Percentiles rank a stretch among this genome's conserved stretches.
Conservation (phyloP, 2,113 vertebrate genomes). For the Amazona vittata region DNA sequence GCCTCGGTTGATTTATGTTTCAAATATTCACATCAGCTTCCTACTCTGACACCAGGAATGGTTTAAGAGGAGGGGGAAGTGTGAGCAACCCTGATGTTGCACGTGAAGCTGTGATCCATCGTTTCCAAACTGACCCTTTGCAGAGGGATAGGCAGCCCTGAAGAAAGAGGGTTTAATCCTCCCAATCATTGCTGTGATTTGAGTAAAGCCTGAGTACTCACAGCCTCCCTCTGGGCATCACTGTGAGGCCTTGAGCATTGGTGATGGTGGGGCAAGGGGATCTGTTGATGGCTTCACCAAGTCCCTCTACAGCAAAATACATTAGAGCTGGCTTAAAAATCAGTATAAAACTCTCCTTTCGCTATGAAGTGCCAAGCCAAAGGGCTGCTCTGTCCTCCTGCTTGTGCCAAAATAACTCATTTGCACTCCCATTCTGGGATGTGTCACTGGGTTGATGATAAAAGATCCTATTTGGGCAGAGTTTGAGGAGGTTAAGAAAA, state of each 20-base stretch:
- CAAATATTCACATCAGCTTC: background rate
- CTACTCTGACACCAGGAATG: background rate
- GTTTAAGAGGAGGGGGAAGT: background rate
- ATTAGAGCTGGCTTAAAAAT: background rate
- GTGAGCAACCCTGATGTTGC: rapidly evolving
- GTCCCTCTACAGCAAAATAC: background rate
- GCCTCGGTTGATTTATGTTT: background rate
- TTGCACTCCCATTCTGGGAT: background rate
- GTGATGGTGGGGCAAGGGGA: background rate
- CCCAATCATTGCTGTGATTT: background rate
- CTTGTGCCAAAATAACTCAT: background rate
- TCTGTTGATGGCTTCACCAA: background rate
- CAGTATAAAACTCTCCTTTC: background rate
- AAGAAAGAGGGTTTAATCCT: background rate
- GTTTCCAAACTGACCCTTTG: background rate
- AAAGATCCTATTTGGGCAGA: background rate
- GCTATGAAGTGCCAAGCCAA: background rate
- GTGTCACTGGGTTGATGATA: background rate
- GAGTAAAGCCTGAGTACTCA: rapidly evolving
- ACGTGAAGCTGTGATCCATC: background rate
- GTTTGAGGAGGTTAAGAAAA: conserved; percentile 7
- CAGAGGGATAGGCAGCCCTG: background rate
- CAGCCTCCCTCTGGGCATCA: background rate
- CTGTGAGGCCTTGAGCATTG: rapidly evolving
- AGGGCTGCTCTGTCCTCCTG: background rate